Conservation (phyloP, 2,797 vertebrate genomes). For the Apogon hyalosoma region DNA sequence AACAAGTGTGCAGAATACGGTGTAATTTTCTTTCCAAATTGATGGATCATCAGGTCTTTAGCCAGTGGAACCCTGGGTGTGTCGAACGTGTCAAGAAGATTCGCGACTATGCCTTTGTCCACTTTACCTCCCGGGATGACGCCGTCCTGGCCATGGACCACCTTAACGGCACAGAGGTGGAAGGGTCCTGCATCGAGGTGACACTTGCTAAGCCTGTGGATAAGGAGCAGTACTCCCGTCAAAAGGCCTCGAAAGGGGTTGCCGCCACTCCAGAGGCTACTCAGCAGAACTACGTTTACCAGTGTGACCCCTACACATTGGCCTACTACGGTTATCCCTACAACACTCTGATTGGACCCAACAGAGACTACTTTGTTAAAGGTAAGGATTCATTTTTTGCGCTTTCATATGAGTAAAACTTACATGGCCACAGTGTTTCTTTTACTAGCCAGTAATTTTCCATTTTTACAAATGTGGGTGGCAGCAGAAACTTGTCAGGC, state of each 20-base stretch:
- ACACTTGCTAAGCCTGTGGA: constrained; percentile 98
- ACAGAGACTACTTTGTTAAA: constrained; percentile 99
- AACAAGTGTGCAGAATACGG: background rate
- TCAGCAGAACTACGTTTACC: constrained; percentile 93
- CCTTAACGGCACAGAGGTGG: constrained; percentile 94
- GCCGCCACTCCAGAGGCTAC: constrained; percentile 78
- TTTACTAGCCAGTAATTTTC: constrained; percentile 18
- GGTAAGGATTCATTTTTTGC: constrained; percentile 84
- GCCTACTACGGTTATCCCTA: constrained; percentile 98
- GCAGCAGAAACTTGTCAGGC: constrained; percentile 20
- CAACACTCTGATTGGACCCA: constrained; percentile 97
- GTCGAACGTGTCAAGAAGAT: constrained; percentile 99
- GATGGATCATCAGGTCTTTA: constrained; percentile 86
- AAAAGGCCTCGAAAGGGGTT: constrained; percentile 95
- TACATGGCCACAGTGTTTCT: constrained; percentile 20
- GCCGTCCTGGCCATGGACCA: constrained; percentile 96
- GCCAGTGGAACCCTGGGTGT: constrained; percentile 96
- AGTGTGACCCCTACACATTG: constrained; percentile 96
- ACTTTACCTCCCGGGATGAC: constrained; percentile 95
- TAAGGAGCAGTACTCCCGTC: constrained; percentile 98
- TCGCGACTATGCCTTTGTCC: constrained; percentile 97
- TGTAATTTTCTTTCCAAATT: background rate
- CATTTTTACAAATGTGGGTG: constrained; percentile 33
- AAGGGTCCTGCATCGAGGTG: constrained; percentile 97
- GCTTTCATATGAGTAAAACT: background rate